Evolutionary conservation across 2,113 vertebrate genomes (phyloP), one percentile per base, ranked within the genome.

Genomic region (Trematocara unimaculatum): DNA sequence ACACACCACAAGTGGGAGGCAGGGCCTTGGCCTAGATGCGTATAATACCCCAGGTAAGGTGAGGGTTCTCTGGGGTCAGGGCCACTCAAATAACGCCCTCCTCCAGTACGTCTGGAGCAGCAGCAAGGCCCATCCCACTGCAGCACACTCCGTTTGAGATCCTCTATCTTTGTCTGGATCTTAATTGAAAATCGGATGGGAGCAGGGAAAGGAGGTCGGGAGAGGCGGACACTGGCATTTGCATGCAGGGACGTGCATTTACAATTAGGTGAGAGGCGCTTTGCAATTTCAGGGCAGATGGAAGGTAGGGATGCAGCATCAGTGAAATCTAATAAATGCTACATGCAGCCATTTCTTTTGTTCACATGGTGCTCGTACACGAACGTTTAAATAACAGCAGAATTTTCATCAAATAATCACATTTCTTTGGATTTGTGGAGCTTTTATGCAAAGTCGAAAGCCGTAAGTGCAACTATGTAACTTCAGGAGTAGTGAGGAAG

Each of bases 151-250:
- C 74, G 83, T 94, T 93, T 90, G 84, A 93, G 85, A 81, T 83
- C 55, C 79, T 88, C 84, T 91, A 96, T 95, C 95, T 87, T 80
- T 94, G 93, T 94, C 95, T 95, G 92, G 94, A 96, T 96, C 95
- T 95, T 96, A 95, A 96, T 96, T 95, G 93, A 94, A 96, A 96
- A 95, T 83, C 26, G n/a, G 78, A 85, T 47, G 86, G 87, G 83
- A 86, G 79, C 8, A 54, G 17, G 23, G 31, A 55, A 49, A 60
- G 40, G 47, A 45, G 84, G 47, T 20, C 12, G 51, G 81, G 87
- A 31, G 38, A 62, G 42, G 42, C 14, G 29, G 9, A 5, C 12
- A 18, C 1, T 31, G 45, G 26, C 78, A 93, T 94, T 92, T 94
- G 92, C 91, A 95, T 95, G 85, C 86, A 79, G 54, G 84, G 79